Base-by-base conservation (phyloP, 2,113 vertebrate genomes). In the Lethenteron camtschaticum region DNA sequence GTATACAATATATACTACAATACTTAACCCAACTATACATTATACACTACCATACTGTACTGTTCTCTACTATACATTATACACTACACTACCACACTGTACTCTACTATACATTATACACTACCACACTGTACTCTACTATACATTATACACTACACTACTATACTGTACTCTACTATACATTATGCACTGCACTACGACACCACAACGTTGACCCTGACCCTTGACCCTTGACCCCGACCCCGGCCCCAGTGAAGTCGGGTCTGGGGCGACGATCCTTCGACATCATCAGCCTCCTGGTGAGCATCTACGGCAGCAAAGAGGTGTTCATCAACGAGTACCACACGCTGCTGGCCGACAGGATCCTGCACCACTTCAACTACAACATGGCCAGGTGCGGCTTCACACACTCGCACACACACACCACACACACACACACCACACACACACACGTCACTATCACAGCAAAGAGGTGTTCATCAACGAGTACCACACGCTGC, bases 391-490 rank as follows among this genome's bases (percentile, higher is more conserved):
- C 89, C 80, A 87, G 89, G 92, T 96, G 75, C 76, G 76, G 14
- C 56, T 20, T 56, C 11, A 20, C 24, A 5, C 24, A n/a, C 24
- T 5, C 24, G 1, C 24, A 5, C 24, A 41, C 24, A 41, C 24
- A 41, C 24, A 5, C 24, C 24, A 41, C 24, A 4, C 1, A 3
- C 3, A 41, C 5, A 41, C 20, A 20, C 20, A 20, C 20, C 24
- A 41, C 24, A 41, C 24, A 41, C 24, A 41, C 24, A 41, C 24
- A 41, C 24, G 4, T 2, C 24, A 41, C 79, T 97, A 96, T 0
- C 90, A 90, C 79, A 97, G 92, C 72, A 99, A 99, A 71, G 89
- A 95, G 74, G 87, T 99, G 70, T 99, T 99, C 73, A 95, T 99
- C 70, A 87, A 95, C 0, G 94, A 99, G 69, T 99, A 99, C 79